Base-by-base conservation (phyloP, 2,888 invertebrate genomes). In the Pogonocherus hispidulus region DNA sequence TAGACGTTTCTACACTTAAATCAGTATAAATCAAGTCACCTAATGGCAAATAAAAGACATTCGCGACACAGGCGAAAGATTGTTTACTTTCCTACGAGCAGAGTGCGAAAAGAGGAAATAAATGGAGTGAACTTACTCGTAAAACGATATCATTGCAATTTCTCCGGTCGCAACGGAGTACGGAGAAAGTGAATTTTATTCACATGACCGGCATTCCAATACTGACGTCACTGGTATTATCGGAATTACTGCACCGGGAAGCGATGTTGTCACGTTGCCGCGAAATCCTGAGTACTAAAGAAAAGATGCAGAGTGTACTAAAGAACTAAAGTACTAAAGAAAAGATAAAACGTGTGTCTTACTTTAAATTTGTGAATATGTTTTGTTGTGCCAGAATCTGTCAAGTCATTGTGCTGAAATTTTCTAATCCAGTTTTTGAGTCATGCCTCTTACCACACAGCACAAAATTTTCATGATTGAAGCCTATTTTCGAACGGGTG, bases 101-200 rank as follows among this genome's bases (percentile, higher is more conserved):
- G n/a, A n/a, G 20, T 22, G 23, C 46, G 23, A 19, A 46, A 32
- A 27, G 20, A 52, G 55, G 23, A 63, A 63, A 41, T 41, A 41
- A 41, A 41, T 32, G 32, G 11, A 32, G 9, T 32, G 8, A 11
- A 16, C 41, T 16, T 5, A 41, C 4, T n/a, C 5, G 41, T 14
- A n/a, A 41, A 9, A n/a, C n/a, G n/a, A 41, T 63, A 41, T 51
- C 54, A 63, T 41, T 44, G 63, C 32, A 52, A 55, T 63, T 63
- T 63, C 63, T 55, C 63, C 54, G 41, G n/a, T n/a, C n/a, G n/a
- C n/a, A n/a, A n/a, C n/a, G 9, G 41, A 20, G 51, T 37, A 51
- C 41, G 46, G 63, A 55, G 63, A 63, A 63, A 63, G 63, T 63
- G 22, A 63, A 44, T 14, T 32, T 63, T 14, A 14, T 14, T 41